Evolutionary conservation across 2,113 vertebrate species (phyloP), one percentile per base, ranked within the genome.

Genomic region (Bambusicola thoracicus): DNA sequence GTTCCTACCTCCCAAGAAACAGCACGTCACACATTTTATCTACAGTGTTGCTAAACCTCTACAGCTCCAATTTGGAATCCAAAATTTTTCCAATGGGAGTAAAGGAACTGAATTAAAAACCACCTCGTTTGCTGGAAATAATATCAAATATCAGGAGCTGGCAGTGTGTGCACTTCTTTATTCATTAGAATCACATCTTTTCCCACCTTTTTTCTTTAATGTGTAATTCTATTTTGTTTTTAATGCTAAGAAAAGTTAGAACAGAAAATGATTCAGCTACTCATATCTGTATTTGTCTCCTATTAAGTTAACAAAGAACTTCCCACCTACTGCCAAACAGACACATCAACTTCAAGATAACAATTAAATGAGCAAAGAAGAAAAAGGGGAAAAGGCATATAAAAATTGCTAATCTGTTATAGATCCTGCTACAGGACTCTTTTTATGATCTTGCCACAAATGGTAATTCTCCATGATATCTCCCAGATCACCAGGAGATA

Each of bases 101-200:
- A 75, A 81, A 74, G 56, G 86, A 84, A 87, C 21, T 40, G 69
- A 85, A 87, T 38, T 30, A 79, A 94, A 91, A 75, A 46, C 75
- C 46, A 84, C 63, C 61, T 77, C 22, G 62, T 66, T 41, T 59
- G 36, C 48, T 85, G 76, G 83, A 92, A 94, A 80, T 46, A 73
- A 63, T 88, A 85, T 38, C 78, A 90, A 76, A 73, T n/a, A 30
- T 68, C 89, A 75, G 32, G 20, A 72, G 12, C 12, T 89, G 79
- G 59, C 58, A 70, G 38, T 77, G 53, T 72, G 20, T 20, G 49
- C n/a, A 53, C 32, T 82, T 95, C 80, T 92, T 89, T 25, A 66
- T 81, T 63, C 56, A 74, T 77, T 46, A 85, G 36, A 72, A 79
- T 75, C 8, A 34, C 8, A 22, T 5, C 40, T 48, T 90, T 81